phyloP scores from a whole-genome alignment of 2,797 vertebrate genomes.

The Tangara arthus region DNA sequence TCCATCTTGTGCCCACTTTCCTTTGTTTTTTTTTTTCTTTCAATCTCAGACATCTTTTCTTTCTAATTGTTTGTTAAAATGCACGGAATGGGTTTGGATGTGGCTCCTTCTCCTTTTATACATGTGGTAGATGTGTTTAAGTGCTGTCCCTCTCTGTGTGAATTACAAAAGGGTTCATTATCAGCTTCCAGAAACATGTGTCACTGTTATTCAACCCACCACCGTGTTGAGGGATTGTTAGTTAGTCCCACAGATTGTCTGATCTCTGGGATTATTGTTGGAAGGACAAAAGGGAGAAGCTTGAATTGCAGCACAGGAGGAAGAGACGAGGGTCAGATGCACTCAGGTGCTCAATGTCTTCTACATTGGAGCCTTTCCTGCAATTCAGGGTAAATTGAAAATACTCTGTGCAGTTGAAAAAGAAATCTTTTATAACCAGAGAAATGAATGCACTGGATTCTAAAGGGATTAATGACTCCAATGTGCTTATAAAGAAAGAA shows the following conservation, averaged over 20 bases:
- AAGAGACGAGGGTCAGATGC: accelerated
- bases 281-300: background rate
- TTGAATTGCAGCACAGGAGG: background rate
- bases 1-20: background rate
- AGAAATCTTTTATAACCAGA: background rate
- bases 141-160: background rate
- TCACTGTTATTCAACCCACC: background rate
- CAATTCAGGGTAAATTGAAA: background rate
- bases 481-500: background rate
- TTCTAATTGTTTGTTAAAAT: background rate
- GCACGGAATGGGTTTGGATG: accelerated
- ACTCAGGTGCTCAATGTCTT: background rate
- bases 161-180: background rate
- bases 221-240: background rate
- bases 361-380: background rate
- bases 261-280: background rate
- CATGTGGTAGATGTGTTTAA: background rate
- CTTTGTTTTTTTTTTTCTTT: background rate
- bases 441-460: background rate
- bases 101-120: background rate
- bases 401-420: background rate
- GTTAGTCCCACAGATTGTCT: background rate
- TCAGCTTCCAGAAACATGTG: background rate
- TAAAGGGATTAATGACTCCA: slow-evolving; percentile 1
- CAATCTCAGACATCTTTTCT: background rate